phyloP scores from a whole-genome alignment of 2,113 vertebrate species.

The Gymnobelideus leadbeateri region DNA sequence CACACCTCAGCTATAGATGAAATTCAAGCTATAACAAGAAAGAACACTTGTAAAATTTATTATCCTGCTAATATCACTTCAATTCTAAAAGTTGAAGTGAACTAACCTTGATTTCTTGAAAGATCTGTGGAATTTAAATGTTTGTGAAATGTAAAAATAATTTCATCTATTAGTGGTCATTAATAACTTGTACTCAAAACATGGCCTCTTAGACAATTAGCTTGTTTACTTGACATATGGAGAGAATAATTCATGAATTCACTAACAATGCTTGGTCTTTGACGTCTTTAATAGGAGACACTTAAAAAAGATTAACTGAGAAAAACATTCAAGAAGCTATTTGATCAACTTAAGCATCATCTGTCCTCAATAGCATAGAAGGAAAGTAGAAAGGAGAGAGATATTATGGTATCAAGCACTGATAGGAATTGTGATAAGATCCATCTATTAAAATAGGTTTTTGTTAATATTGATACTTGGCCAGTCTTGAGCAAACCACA shows the following conservation, averaged over 20 bases:
- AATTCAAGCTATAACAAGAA: not conserved
- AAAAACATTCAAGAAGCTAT: not conserved
- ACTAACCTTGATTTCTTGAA: not conserved
- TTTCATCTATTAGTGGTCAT: not conserved
- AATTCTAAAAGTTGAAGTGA: not conserved
- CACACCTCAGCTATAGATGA: not conserved
- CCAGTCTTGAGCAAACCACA: slow-evolving; percentile 17
- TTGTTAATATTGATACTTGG: slow-evolving; percentile 20
- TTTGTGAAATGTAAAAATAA: not conserved
- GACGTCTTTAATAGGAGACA: not conserved
- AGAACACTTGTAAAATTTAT: not conserved
- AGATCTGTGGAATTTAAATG: not conserved
- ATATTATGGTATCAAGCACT: not conserved
- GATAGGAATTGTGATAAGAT: not conserved
- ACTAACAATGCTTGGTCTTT: not conserved
- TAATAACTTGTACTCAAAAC: not conserved
- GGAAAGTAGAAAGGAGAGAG: not conserved
- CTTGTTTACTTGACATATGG: not conserved
- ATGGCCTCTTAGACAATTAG: not conserved
- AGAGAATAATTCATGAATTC: not conserved
- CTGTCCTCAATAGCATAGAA: not conserved
- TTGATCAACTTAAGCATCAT: not conserved
- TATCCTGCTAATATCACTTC: not conserved
- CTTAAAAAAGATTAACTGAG: not conserved
- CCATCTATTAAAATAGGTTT: not conserved